Evolutionary conservation across 2,888 invertebrate species (phyloP), one percentile per base, ranked within the genome.

Genomic region (Anaspis maculata): DNA sequence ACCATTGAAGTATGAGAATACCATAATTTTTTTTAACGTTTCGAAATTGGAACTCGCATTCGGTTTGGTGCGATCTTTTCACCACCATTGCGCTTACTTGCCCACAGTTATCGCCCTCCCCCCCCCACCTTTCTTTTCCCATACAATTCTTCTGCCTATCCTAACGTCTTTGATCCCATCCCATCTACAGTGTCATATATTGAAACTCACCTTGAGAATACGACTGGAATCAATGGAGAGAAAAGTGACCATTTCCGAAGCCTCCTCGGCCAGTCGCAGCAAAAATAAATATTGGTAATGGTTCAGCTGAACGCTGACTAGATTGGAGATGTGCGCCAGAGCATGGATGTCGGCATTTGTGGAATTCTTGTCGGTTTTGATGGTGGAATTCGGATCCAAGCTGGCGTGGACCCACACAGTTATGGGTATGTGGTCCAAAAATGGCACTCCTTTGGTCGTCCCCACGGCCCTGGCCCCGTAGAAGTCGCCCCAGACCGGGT

Each of bases 401-500:
- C 64, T 62, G 37, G 68, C 60, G 48, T 77, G 76, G 32, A 89
- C 68, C 94, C 94, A 94, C 7, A 90, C 66, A 2, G 88, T 87
- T 13, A 91, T 66, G 1, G 92, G 94, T 45, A 92, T 82, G 3
- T 91, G 83, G 61, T 89, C 89, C 15, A 89, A 63, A 56, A 89
- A 77, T 2, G 89, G 83, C 43, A 87, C 80, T 0, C 86, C 77
- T 51, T 79, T 79, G 55, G 74, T 77, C 35, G 74, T 72, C 1
- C 83, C 83, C 14, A 77, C 71, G 0, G 87, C 85, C 15, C 85
- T 72, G 1, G 86, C 85, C 3, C 90, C 91, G 41, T 80, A 72
- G 62, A 94, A 94, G 64, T 95, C 95, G 7, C 85, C 82, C 92
- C 94, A 95, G 30, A 92, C 73, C 0, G 95, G 94, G 59, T 95